Conservation (phyloP, 2,797 vertebrate genomes). For the Pyrocephalus nanus region DNA sequence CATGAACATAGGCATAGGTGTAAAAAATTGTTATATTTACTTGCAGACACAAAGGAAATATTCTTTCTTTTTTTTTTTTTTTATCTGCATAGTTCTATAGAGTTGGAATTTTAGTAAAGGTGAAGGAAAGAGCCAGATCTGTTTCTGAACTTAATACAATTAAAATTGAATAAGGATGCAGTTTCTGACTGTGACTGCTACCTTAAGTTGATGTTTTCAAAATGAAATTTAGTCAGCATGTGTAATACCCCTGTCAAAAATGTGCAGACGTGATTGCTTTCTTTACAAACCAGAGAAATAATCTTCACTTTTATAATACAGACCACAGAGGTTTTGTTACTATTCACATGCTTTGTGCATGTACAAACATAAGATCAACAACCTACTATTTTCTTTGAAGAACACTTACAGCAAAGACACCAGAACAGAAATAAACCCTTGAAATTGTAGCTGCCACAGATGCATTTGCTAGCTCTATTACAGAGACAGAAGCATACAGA, state of each 20-base stretch:
- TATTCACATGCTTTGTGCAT: not conserved
- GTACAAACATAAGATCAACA: not conserved
- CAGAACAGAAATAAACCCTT: not conserved
- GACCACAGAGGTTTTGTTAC: not conserved
- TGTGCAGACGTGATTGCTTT: not conserved
- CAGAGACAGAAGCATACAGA: not conserved
- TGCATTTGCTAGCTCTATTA: not conserved
- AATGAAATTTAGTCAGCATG: not conserved
- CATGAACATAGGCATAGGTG: not conserved
- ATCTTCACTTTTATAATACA: not conserved
- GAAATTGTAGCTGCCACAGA: not conserved
- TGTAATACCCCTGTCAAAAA: not conserved
- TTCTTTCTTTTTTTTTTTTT: not conserved
- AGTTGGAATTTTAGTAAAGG: not conserved
- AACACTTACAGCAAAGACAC: not conserved
- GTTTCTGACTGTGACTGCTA: not conserved
- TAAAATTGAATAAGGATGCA: not conserved
- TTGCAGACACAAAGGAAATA: not conserved
- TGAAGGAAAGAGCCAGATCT: not conserved
- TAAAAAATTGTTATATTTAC: not conserved
- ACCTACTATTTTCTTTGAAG: not conserved
- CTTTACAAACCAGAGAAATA: not conserved
- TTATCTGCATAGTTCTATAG: not conserved
- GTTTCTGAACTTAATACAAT: not conserved
- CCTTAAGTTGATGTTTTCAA: not conserved